Evolutionary conservation across 2,888 invertebrate genomes (phyloP).

Genomic region (Oscheius sp.): DNA sequence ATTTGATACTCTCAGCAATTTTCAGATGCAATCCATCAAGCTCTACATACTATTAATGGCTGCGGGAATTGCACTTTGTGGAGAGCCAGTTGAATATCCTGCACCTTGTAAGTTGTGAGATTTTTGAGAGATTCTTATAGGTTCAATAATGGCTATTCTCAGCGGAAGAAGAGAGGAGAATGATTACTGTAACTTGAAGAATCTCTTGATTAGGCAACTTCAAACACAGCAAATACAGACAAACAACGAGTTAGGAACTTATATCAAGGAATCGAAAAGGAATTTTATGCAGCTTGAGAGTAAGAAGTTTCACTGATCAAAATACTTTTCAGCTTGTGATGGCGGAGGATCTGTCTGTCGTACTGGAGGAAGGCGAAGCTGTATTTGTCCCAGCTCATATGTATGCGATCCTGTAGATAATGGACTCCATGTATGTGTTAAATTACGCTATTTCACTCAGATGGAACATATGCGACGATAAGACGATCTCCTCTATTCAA

Average conservation of each 20-base stretch:
- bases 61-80: neutral
- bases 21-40: neutral
- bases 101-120: neutral
- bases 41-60: neutral
- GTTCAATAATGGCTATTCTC: conserved; percentile 42
- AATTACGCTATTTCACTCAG: conserved; percentile 33
- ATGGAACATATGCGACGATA: conserved; percentile 29
- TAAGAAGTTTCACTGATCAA: neutral
- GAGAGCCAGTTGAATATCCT: neutral
- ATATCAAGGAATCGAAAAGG: neutral
- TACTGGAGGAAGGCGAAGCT: conserved; percentile 33
- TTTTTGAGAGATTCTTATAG: conserved; percentile 25
- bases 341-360: conserved; percentile 39
- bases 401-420: conserved; percentile 42
- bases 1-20: neutral
- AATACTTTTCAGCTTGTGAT: conserved; percentile 36
- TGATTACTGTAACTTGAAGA: conserved; percentile 38
- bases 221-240: conserved; percentile 7
- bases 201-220: conserved; percentile 25
- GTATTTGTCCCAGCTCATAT: conserved; percentile 36
- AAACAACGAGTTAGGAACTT: neutral
- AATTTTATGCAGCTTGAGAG: neutral
- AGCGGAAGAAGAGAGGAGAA: conserved; percentile 34
- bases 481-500: no score
- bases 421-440: conserved; percentile 35